These are phyloP conservation scores for Lipotes vexillifer DNA, from an alignment of 2,113 vertebrate genomes.

Conservation along the genomic window DNA sequence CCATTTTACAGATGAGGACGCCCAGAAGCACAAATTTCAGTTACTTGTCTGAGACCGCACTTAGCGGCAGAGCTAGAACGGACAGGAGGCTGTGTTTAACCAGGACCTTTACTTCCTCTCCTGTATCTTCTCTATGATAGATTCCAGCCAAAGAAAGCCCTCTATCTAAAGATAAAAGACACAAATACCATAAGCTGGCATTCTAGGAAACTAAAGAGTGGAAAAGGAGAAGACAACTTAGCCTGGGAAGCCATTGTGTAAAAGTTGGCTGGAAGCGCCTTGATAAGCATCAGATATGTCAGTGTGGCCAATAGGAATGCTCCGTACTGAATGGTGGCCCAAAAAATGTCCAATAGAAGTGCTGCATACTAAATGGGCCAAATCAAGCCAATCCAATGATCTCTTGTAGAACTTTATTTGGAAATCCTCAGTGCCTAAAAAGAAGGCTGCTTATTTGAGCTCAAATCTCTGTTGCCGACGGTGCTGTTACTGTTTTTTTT, in stretches of 20 bases:
- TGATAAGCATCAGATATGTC: no score
- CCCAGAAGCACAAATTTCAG: background rate
- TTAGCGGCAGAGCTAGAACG: background rate
- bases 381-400: background rate
- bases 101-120: background rate
- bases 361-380: background rate
- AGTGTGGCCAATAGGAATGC: background rate
- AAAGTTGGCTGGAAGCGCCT: background rate
- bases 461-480: background rate
- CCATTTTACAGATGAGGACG: background rate
- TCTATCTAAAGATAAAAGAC: background rate
- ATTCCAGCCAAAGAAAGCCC: background rate
- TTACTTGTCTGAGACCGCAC: background rate
- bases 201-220: background rate
- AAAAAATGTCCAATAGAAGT: background rate
- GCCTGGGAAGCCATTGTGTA: background rate
- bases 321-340: background rate
- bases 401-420: background rate
- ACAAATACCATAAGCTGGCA: background rate
- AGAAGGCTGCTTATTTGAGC: no score
- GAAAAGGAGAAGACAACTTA: accelerated
- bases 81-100: background rate
- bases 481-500: background rate
- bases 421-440: background rate
- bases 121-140: background rate